These are phyloP conservation scores for rabbit (Oryctolagus cuniculus) DNA, from an alignment of 2,113 vertebrate genomes.

Conservation along the genomic window mOryCun1.1 NC_091441.1:80259001-80259500, in stretches of 20 bases:
- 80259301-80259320: slow-evolving; percentile 18
- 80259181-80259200: neutral
- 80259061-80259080: neutral
- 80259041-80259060: neutral
- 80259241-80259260: neutral
- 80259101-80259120: neutral
- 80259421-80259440: neutral
- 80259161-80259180: slow-evolving; percentile 40
- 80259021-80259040: neutral
- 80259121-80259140: neutral
- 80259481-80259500: neutral
- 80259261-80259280: slow-evolving; percentile 42
- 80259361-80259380: neutral
- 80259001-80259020: neutral
- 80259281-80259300: neutral
- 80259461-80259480: neutral
- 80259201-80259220: neutral
- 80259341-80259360: neutral
- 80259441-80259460: neutral
- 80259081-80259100: neutral
- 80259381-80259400: neutral
- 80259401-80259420: neutral
- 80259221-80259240: neutral
- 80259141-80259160: slow-evolving; percentile 34
- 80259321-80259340: slow-evolving; percentile 3